Evolutionary conservation across 1,140 invertebrate genomes (phyloP), one percentile per base, ranked within the genome.

Genomic region (Pseudoatta argentina): DNA sequence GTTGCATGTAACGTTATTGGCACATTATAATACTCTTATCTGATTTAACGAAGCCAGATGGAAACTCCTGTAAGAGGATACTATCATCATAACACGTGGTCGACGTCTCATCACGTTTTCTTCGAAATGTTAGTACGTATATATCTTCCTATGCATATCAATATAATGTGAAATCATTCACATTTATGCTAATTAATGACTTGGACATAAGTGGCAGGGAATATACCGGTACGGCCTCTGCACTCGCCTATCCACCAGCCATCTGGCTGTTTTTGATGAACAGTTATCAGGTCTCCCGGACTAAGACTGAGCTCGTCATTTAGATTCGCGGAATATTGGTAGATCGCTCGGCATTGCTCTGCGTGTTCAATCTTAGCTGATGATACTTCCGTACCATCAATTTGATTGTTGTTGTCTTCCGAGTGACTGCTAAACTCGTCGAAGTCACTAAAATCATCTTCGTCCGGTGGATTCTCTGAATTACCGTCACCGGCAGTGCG

Each of bases 221-320:
- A 99, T 87, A 98, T 98, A 39, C 98, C 98, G 72, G 98, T 97
- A 76, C 96, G 96, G 44, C 98, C 98, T 85, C 97, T 96, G 64
- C 98, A 96, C 89, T 98, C 98, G 12, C 98, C 98, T 72, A 98
- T 96, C 98, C 98, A 99, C 98, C 98, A 99, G 7, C 98, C 98
- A 93, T 98, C 98, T n/a, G 97, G 97, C 93, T 98, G 98, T 92
- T 99, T 98, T 91, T 98, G 97, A 94, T 98, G 98, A 39, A 99
- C 97, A 85, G 97, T 97, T 88, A 99, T 98, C 14, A 98, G 95
- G 93, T 99, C 98, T 88, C 98, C 98, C 91, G 97, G 97, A 92
- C 96, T 96, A 66, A 99, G 96, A 66, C 97, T 97, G 24, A 99
- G 96, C 94, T 99, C 98, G 95, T 99, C 98, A 91, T 97, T 97